Evolutionary conservation across 2,797 vertebrate species (phyloP).

Genomic region (Gephyroberyx darwinii): DNA sequence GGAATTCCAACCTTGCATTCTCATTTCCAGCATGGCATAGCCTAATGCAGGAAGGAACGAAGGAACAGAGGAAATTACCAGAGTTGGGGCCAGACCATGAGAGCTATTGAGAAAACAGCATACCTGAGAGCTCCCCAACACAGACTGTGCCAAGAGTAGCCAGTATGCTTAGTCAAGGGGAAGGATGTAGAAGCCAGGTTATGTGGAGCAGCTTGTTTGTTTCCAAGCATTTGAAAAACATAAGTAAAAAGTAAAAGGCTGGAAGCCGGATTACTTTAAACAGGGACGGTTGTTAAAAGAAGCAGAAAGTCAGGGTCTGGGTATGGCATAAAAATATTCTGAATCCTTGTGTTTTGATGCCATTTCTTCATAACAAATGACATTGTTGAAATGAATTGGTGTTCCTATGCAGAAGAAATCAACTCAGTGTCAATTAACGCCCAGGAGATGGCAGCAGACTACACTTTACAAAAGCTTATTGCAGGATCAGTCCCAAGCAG

Average conservation of each 20-base stretch:
- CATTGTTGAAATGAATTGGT: constrained; percentile 1
- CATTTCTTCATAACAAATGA: not conserved
- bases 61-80: constrained; percentile 54
- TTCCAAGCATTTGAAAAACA: constrained; percentile 17
- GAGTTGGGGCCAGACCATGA: constrained; percentile 43
- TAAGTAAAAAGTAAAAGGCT: not conserved
- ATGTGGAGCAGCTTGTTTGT: constrained; percentile 21
- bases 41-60: constrained; percentile 46
- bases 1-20: constrained; percentile 61
- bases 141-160: constrained; percentile 37
- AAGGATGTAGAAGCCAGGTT: constrained; percentile 28
- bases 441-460: constrained; percentile 80
- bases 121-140: constrained; percentile 48
- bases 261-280: not conserved
- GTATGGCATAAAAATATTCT: not conserved
- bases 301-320: not conserved
- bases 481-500: constrained; percentile 1
- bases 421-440: not conserved
- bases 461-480: constrained; percentile 45
- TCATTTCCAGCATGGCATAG: constrained; percentile 65
- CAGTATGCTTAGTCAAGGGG: constrained; percentile 1
- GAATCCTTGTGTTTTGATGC: not conserved
- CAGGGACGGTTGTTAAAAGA: not conserved
- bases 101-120: constrained; percentile 28
- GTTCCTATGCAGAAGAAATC: not conserved